phyloP scores from a whole-genome alignment of 2,113 vertebrate genomes.

The Lathamus discolor region DNA sequence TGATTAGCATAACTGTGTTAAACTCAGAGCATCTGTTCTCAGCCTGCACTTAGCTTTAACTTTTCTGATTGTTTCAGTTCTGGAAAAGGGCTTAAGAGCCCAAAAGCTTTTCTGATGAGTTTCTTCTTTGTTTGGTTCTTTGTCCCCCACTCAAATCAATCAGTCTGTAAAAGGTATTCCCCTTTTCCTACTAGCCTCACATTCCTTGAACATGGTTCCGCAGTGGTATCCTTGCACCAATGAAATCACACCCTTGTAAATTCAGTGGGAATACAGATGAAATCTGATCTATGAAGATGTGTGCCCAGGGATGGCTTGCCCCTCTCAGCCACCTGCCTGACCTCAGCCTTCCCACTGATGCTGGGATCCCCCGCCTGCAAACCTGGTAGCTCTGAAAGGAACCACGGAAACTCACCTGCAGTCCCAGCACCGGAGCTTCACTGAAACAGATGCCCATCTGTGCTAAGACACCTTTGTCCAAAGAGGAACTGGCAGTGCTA shows the following conservation, averaged over 20 bases:
- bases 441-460: not conserved
- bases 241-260: not conserved
- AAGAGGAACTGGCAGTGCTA: not conserved
- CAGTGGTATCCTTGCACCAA: not conserved
- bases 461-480: not conserved
- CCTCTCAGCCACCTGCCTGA: not conserved
- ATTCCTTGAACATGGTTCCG: not conserved
- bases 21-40: not conserved
- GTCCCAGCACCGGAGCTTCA: fast-evolving
- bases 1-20: not conserved
- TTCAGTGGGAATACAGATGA: not conserved
- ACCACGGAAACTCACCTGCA: not conserved
- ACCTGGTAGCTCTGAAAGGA: not conserved
- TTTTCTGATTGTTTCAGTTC: not conserved
- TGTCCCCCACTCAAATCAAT: not conserved
- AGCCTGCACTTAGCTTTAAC: not conserved
- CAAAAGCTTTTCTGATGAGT: not conserved
- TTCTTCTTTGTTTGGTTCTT: not conserved
- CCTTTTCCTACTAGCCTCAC: not conserved
- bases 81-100: not conserved
- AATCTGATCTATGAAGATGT: not conserved
- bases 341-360: not conserved
- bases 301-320: not conserved
- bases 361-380: not conserved
- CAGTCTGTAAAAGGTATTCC: not conserved